phyloP scores from a whole-genome alignment of 2,797 vertebrate genomes.

The Oreochromis grahami region DNA sequence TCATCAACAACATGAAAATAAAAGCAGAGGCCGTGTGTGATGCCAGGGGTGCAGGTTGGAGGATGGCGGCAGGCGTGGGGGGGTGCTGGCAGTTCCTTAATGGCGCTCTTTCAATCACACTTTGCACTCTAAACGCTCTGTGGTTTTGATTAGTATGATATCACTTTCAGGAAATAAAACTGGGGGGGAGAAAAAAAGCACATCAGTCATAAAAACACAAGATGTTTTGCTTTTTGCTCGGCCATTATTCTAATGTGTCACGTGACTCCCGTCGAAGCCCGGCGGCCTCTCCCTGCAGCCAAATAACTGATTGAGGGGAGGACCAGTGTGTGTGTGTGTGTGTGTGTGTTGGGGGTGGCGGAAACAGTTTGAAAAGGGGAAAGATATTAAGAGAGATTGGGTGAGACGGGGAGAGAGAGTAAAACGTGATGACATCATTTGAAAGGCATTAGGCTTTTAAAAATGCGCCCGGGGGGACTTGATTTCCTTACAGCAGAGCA shows the following conservation, averaged over 20 bases:
- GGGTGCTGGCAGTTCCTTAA: constrained; percentile 77
- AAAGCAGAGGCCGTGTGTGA: constrained; percentile 22
- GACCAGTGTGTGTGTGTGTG: background rate
- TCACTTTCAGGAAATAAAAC: constrained; percentile 82
- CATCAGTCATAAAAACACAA: constrained; percentile 84
- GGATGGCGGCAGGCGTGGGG: background rate
- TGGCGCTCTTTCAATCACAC: constrained; percentile 94
- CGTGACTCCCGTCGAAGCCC: constrained; percentile 75
- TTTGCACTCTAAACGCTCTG: constrained; percentile 94
- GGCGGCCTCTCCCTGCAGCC: constrained; percentile 51
- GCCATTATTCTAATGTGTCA: constrained; percentile 98
- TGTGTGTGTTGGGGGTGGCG: constrained; percentile 19
- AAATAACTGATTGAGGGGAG: constrained; percentile 48
- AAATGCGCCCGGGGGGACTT: constrained; percentile 99
- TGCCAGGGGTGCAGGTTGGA: constrained; percentile 12
- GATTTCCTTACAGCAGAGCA: constrained; percentile 99
- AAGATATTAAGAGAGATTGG: constrained; percentile 80
- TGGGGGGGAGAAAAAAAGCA: constrained; percentile 30
- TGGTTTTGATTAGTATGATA: constrained; percentile 96
- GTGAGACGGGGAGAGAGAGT: constrained; percentile 76
- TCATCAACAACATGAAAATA: constrained; percentile 58
- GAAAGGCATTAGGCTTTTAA: constrained; percentile 99
- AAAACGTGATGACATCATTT: constrained; percentile 99
- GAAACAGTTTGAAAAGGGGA: constrained; percentile 72
- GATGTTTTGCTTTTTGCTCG: constrained; percentile 77